Evolutionary conservation across 1,140 invertebrate genomes (phyloP).

Genomic region (Berghia stephanieae): DNA sequence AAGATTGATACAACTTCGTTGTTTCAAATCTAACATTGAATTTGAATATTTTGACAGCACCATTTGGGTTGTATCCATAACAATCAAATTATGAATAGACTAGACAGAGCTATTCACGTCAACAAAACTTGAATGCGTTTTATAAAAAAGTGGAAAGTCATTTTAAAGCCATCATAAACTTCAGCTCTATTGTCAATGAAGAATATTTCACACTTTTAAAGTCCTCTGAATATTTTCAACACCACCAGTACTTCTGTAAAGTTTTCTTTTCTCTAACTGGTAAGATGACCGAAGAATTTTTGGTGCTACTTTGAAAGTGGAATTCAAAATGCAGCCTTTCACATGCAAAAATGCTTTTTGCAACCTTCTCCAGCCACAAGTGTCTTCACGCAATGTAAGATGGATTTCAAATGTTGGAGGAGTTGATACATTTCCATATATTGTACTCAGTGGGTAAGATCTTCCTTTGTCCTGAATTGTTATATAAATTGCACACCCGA

Average conservation of each 20-base stretch:
- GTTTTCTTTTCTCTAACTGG: conserved; percentile 27
- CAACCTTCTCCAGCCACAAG: conserved; percentile 1
- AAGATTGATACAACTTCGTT: too few species aligned
- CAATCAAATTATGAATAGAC: too few species aligned
- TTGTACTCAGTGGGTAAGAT: neutral
- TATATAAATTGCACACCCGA: conserved; percentile 12
- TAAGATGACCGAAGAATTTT: conserved; percentile 27
- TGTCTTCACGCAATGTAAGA: conserved; percentile 26
- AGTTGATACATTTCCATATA: neutral
- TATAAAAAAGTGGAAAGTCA: too few species aligned
- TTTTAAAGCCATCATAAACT: too few species aligned
- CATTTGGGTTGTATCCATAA: too few species aligned
- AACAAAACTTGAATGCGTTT: too few species aligned
- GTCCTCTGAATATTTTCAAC: too few species aligned
- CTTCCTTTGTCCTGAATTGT: conserved; percentile 9
- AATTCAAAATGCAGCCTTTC: conserved; percentile 23
- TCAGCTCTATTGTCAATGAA: too few species aligned
- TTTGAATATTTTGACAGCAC: too few species aligned
- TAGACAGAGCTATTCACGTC: too few species aligned
- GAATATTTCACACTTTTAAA: too few species aligned
- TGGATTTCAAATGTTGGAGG: conserved; percentile 28
- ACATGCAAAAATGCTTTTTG: conserved; percentile 24
- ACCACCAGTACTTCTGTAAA: conserved; percentile 10
- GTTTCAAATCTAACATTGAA: too few species aligned
- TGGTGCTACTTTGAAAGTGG: neutral